Conservation (phyloP, 2,888 invertebrate genomes). For the Pycnomerus fuliginosus region DNA sequence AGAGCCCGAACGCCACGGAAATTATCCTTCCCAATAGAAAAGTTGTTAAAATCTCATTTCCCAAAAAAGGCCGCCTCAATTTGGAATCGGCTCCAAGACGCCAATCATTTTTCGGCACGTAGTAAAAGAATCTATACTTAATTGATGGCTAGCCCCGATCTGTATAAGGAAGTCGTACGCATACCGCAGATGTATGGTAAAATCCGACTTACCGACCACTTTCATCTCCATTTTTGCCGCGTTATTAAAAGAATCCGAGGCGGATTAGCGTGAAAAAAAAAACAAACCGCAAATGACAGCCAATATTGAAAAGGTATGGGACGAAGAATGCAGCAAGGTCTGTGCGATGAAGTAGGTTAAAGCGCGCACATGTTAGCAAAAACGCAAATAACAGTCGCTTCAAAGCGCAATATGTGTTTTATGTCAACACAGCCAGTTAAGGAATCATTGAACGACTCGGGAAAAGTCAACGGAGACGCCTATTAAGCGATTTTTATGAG, state of each 20-base stretch:
- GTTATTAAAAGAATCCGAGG: slow-evolving; percentile 10
- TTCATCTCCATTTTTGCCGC: slow-evolving; percentile 19
- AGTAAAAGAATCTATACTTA: not conserved
- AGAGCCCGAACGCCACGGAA: too few species aligned
- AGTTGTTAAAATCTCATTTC: too few species aligned
- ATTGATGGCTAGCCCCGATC: not conserved
- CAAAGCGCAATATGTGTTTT: not conserved
- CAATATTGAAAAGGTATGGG: slow-evolving; percentile 6
- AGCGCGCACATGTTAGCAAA: slow-evolving; percentile 24
- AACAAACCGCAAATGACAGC: slow-evolving; percentile 13
- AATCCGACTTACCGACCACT: slow-evolving; percentile 12
- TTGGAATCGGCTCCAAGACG: too few species aligned
- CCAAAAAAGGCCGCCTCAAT: too few species aligned
- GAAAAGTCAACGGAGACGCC: slow-evolving; percentile 6
- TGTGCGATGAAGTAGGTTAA: slow-evolving; percentile 26
- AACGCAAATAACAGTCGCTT: slow-evolving; percentile 16
- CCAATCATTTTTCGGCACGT: too few species aligned
- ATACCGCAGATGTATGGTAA: slow-evolving; percentile 11
- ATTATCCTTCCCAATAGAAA: too few species aligned
- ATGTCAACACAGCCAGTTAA: slow-evolving; percentile 1
- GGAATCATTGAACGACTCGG: slow-evolving; percentile 8
- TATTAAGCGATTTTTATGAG: slow-evolving; percentile 6
- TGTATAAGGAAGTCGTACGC: slow-evolving; percentile 13
- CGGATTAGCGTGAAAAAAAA: slow-evolving; percentile 11
- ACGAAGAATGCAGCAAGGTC: slow-evolving; percentile 18